Base-by-base conservation (phyloP, 2,113 vertebrate species). In the Urocitellus parryii region DNA sequence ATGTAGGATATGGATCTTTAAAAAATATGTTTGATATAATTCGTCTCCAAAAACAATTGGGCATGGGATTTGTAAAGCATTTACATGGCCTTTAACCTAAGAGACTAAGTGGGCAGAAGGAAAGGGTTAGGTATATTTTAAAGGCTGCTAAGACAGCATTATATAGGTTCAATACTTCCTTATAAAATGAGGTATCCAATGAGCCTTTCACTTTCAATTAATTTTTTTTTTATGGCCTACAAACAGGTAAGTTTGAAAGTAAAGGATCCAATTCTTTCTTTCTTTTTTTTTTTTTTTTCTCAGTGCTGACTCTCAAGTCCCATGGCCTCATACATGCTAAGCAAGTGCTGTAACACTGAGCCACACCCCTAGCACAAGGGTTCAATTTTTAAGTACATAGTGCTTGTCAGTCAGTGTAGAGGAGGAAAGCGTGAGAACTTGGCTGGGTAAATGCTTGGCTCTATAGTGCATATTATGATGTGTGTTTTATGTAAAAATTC, bases 391-490 rank as follows among this genome's bases (percentile, higher is more conserved):
- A 39, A 81, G 27, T 65, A 37, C 10, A 9, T 25, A 91, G 42
- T 37, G 56, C 25, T 78, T 63, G 51, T 37, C 91, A 53, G 79
- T 13, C 37, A 77, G 5, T 72, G 14, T 82, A 68, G 27, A 77
- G 73, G 68, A 86, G 56, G 56, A 88, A 85, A 91, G 93, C 53
- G 88, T 82, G 34, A 93, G 29, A 86, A 20, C 67, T 80, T 94
- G 81, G 78, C 17, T 3, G 0, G 93, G 13, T 56, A 63, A 92
- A 74, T 74, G 89, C 79, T 45, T 45, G 56, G 11, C 45, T 61
- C 27, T 27, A 8, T 11, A 73, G 56, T 86, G 68, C 13, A 53
- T 86, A 61, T 94, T 90, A 39, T 81, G 73, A 77, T 78, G 24
- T 51, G 27, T 58, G 34, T 68, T 77, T 82, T 73, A 82, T 53